A percentile compares a stretch with the other conserved stretches of the same genome.
These are phyloP conservation scores for Cladopsammia gracilis DNA, from an alignment of 64 coral and sea anemone species.

Conservation along the genomic window DNA sequence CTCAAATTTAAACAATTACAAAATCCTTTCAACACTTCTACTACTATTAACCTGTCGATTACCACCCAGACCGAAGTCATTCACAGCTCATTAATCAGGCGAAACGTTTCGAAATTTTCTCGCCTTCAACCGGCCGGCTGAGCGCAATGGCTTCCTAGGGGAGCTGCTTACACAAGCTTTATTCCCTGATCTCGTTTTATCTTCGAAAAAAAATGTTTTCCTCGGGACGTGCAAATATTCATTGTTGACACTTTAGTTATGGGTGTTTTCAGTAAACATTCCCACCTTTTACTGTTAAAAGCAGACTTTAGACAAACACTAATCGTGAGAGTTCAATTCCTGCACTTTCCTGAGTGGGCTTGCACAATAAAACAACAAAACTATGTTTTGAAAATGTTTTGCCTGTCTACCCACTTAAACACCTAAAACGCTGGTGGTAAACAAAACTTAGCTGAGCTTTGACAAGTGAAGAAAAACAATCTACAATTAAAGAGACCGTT, in stretches of 20 bases:
- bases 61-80: constrained; percentile 49
- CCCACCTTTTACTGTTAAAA: constrained; percentile 7
- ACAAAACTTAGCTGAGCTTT: constrained; percentile 4
- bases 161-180: background rate
- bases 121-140: background rate
- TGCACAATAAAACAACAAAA: constrained; percentile 39
- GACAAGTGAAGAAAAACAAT: constrained; percentile 29
- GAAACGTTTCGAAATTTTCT: constrained; percentile 43
- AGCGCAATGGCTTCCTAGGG: constrained; percentile 2
- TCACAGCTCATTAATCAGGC: constrained; percentile 60
- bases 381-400: constrained; percentile 25
- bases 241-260: constrained; percentile 51
- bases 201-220: background rate
- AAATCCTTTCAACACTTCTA: constrained; percentile 34
- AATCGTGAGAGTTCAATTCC: background rate
- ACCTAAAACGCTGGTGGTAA: background rate
- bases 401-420: constrained; percentile 29
- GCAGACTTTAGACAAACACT: constrained; percentile 15
- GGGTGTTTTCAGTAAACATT: constrained; percentile 49
- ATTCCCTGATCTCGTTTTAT: background rate
- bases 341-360: background rate
- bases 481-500: background rate
- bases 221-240: constrained; percentile 14
- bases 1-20: constrained; percentile 46
- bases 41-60: constrained; percentile 21